Base-by-base conservation (phyloP, 2,113 vertebrate species). In the Hemichromis elongatus region DNA sequence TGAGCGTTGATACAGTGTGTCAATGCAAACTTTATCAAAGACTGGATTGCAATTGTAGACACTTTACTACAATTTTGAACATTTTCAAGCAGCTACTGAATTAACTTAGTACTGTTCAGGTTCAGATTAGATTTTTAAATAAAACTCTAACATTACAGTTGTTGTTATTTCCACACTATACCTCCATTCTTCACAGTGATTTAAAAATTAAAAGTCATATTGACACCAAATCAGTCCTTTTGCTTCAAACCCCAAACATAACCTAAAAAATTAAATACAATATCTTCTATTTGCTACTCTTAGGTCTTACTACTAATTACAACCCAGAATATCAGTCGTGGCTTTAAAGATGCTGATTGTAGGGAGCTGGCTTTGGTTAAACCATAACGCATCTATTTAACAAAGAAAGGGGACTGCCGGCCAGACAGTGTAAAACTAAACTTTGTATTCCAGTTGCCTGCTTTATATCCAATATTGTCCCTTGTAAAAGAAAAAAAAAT, bases 381-480 rank as follows among this genome's bases (percentile, higher is more conserved):
- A 75, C 33, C 54, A 75, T 61, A 88, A 50, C 14, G 40, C 3
- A 77, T 19, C 24, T 53, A 24, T 42, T 19, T 77, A 57, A 47
- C 12, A 35, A 16, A 57, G 21, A 8, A 9, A n/a, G 8, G 3
- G 30, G 13, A 70, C 4, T 50, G 35, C 4, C 56, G 70, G 37
- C 47, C 30, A 24, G 2, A 70, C 77, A 92, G 86, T 63, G 86
- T 87, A 35, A 24, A 54, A 85, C 86, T 90, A 70, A 40, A 87
- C 47, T 52, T 50, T 50, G 14, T 59, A 54, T 28, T 73, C 7
- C 54, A 52, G 28, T 84, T 75, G 26, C 21, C 78, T 79, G 47
- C 10, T 77, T 84, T 47, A 35, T 8, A 66, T 11, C 7, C 24
- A 79, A 56, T 35, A 77, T 54, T 56, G 59, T 77, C 30, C 33